Conservation (phyloP, 2,888 invertebrate species). For the Brachylomia viminalis region DNA sequence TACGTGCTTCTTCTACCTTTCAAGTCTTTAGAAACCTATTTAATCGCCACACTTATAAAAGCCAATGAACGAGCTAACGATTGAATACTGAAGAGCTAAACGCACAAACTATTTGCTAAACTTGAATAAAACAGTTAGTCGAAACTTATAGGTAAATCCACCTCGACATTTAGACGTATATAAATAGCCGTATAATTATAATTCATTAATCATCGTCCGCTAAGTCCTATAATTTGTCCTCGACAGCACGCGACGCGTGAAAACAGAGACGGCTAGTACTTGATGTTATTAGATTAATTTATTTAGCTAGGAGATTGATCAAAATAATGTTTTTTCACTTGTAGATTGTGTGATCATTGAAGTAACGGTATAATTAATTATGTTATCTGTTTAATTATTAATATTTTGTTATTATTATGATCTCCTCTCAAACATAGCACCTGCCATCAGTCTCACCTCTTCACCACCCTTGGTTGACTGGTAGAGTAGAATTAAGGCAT, state of each 20-base stretch:
- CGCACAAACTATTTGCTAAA: background rate
- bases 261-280: background rate
- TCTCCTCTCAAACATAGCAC: too few relatives aligned
- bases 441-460: too few relatives aligned
- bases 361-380: too few relatives aligned
- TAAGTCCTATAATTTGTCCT: slow-evolving; percentile 21
- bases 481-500: too few relatives aligned
- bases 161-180: slow-evolving; percentile 28
- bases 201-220: slow-evolving; percentile 10
- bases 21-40: background rate
- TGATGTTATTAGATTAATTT: background rate
- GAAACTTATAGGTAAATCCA: slow-evolving; percentile 15
- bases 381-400: too few relatives aligned
- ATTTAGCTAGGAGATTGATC: background rate
- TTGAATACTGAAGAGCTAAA: background rate
- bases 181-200: slow-evolving; percentile 11
- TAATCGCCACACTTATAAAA: background rate
- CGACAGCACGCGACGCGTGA: background rate
- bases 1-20: background rate
- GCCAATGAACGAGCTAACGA: slow-evolving; percentile 2
- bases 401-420: too few relatives aligned
- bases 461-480: too few relatives aligned
- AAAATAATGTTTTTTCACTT: background rate
- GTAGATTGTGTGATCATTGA: too few relatives aligned
- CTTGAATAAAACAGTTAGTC: slow-evolving; percentile 4